Conservation (phyloP, 2,888 invertebrate species). For the Keiferia lycopersicella region DNA sequence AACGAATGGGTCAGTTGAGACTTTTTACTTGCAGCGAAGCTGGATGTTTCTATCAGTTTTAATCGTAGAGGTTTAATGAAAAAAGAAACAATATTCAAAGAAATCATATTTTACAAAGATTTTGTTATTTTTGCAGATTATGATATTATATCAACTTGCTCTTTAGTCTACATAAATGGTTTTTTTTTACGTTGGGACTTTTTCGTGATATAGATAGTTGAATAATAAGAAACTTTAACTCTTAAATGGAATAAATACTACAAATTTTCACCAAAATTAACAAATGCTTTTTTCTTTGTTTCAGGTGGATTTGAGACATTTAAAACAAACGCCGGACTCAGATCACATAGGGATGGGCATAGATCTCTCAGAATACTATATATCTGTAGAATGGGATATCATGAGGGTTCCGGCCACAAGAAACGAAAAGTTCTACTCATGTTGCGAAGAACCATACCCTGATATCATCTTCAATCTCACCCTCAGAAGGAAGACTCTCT, state of each 20-base stretch:
- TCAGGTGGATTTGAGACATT: constrained; percentile 94
- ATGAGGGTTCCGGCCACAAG: constrained; percentile 95
- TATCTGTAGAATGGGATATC: constrained; percentile 99
- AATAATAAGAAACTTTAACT: no score
- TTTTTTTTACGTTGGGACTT: no score
- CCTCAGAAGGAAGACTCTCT: constrained; percentile 95
- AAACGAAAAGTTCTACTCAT: constrained; percentile 96
- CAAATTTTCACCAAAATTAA: not conserved
- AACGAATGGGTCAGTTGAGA: constrained; percentile 45
- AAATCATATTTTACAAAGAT: no score
- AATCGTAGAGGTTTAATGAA: no score
- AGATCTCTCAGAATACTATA: constrained; percentile 96
- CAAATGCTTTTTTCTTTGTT: constrained; percentile 41
- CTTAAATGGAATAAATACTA: no score
- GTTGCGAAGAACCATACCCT: constrained; percentile 97
- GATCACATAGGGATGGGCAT: constrained; percentile 95
- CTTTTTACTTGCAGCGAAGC: constrained; percentile 32
- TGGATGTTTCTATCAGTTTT: not conserved
- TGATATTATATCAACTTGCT: no score
- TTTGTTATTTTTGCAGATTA: no score
- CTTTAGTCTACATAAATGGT: no score
- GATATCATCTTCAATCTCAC: constrained; percentile 99
- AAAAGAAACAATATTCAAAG: no score
- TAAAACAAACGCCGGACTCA: constrained; percentile 92
- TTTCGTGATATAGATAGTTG: no score